These are phyloP conservation scores for Aurelia sp. DNA, from an alignment of 30 jellyfish, hydroid and myxozoan species.

Conservation along the genomic window DNA sequence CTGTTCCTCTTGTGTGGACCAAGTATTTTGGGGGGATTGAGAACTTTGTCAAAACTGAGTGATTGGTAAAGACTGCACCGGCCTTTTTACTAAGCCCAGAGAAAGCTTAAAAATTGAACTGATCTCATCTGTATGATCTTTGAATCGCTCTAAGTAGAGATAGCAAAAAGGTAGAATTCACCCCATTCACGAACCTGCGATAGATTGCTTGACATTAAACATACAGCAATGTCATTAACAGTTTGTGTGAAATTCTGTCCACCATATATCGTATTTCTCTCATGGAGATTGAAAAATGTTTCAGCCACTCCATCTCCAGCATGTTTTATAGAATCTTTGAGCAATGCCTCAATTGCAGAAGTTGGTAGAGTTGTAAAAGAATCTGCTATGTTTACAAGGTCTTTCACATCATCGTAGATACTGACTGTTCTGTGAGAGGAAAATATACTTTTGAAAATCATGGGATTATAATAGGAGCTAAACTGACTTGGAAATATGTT, in stretches of 20 bases:
- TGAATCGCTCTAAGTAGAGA: no score
- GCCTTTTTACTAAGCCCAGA: no score
- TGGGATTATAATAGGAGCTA: no score
- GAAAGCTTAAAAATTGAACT: no score
- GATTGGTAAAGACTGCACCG: no score
- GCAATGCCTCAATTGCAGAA: slow-evolving; percentile 9
- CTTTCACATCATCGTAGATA: slow-evolving; percentile 38
- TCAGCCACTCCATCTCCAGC: slow-evolving; percentile 60
- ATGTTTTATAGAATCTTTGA: slow-evolving; percentile 17
- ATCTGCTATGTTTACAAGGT: slow-evolving; percentile 54
- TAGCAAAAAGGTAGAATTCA: no score
- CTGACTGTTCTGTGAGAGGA: not conserved
- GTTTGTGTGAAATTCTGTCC: slow-evolving; percentile 25
- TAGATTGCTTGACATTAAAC: slow-evolving; percentile 27
- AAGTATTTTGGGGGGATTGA: no score
- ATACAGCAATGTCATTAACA: slow-evolving; percentile 29
- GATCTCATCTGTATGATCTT: no score
- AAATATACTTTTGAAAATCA: no score
- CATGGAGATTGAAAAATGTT: slow-evolving; percentile 49
- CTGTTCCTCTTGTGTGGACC: no score
- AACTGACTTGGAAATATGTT: no score
- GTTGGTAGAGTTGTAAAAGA: slow-evolving; percentile 21
- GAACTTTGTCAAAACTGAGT: no score
- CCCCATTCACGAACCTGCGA: slow-evolving; percentile 34
- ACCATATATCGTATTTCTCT: slow-evolving; percentile 1